These are phyloP conservation scores for Macrosiphum euphorbiae DNA, from an alignment of 2,888 invertebrate species.

Conservation along the genomic window DNA sequence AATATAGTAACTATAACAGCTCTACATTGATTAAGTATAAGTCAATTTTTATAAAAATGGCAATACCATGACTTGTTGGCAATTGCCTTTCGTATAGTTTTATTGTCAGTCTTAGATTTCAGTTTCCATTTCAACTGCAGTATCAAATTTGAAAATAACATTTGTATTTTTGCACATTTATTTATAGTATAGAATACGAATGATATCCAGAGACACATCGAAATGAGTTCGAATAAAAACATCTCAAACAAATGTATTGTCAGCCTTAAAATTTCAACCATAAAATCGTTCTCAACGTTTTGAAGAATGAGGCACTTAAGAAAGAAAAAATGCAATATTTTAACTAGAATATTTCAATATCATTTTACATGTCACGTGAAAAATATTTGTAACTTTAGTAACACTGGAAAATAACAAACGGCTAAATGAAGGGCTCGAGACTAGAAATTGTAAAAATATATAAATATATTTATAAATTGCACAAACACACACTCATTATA, in stretches of 20 bases:
- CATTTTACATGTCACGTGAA: background rate
- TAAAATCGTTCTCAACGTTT: background rate
- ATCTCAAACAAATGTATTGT: conserved; percentile 24
- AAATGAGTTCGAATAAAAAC: conserved; percentile 35
- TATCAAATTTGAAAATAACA: background rate
- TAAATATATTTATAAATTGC: background rate
- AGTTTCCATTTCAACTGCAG: too few species aligned
- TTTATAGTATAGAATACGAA: conserved; percentile 3
- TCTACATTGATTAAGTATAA: background rate
- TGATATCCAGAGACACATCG: background rate
- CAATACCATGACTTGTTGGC: background rate
- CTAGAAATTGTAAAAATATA: background rate
- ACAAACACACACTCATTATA: background rate
- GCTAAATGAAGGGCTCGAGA: background rate
- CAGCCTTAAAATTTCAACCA: background rate
- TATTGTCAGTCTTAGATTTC: background rate
- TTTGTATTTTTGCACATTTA: background rate
- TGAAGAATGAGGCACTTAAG: conserved; percentile 14
- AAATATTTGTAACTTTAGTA: background rate
- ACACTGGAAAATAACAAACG: background rate
- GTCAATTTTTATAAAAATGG: background rate
- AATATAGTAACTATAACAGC: too few species aligned
- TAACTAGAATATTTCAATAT: conserved; percentile 27
- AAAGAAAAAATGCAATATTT: conserved; percentile 35
- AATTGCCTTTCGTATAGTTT: background rate